Evolutionary conservation across 2,888 invertebrate genomes (phyloP).

Genomic region (Brenthis daphne): DNA sequence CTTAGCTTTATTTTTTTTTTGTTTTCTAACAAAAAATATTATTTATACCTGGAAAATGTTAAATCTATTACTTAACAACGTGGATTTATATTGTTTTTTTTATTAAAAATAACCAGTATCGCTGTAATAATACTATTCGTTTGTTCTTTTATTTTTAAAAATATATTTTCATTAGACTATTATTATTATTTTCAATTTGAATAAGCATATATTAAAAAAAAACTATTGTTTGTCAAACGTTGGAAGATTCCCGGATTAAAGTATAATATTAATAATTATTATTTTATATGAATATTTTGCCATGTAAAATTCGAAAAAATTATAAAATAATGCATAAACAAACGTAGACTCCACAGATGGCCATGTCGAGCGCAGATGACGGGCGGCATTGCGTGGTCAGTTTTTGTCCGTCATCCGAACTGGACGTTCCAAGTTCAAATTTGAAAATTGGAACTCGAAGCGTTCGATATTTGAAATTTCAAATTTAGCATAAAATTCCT

Average conservation of each 20-base stretch:
- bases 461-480: constrained; percentile 77
- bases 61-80: too few relatives aligned
- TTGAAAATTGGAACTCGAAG: constrained; percentile 78
- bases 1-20: constrained; percentile 24
- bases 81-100: too few relatives aligned
- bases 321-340: constrained; percentile 30
- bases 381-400: constrained; percentile 75
- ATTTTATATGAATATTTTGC: too few relatives aligned
- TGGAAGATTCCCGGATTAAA: too few relatives aligned
- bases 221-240: too few relatives aligned
- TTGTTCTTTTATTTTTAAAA: too few relatives aligned
- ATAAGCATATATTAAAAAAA: too few relatives aligned
- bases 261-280: too few relatives aligned
- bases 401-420: constrained; percentile 79
- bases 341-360: constrained; percentile 47
- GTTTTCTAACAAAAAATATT: background rate
- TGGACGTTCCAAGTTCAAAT: constrained; percentile 82
- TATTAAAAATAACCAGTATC: too few relatives aligned
- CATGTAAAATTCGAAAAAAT: background rate
- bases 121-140: too few relatives aligned
- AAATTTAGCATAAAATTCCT: constrained; percentile 69
- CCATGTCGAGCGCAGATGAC: constrained; percentile 68
- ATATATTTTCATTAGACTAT: too few relatives aligned
- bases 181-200: too few relatives aligned
- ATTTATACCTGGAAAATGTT: background rate